These are phyloP conservation scores for Scolanthus callimorphus DNA, from an alignment of 92 coral and sea anemone species.

Conservation along the genomic window DNA sequence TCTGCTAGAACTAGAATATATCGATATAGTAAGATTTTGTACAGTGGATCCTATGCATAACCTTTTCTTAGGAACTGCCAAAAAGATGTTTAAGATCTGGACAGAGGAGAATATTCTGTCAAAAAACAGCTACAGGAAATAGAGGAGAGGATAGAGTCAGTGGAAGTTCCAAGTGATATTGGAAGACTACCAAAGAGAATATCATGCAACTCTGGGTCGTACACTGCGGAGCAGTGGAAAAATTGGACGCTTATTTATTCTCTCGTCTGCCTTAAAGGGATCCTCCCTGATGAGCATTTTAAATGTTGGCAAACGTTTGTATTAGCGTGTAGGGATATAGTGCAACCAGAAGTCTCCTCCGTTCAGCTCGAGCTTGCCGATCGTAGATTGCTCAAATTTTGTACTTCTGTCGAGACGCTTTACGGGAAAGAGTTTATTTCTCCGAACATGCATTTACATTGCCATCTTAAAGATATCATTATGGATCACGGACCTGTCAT, in stretches of 20 bases:
- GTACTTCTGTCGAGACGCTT: conserved; percentile 7
- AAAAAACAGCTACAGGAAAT: not conserved
- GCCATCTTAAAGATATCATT: conserved; percentile 12
- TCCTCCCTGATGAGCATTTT: conserved; percentile 1
- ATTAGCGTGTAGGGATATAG: conserved; percentile 13
- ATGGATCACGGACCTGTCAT: conserved; percentile 17
- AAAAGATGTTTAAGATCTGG: conserved; percentile 11
- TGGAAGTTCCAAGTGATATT: conserved; percentile 20
- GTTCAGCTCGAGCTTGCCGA: not conserved
- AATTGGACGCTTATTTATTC: not conserved
- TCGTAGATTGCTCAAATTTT: conserved; percentile 5
- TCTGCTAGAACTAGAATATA: conserved; percentile 6
- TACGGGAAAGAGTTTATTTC: too few relatives aligned
- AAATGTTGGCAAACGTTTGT: too few relatives aligned
- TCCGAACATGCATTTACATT: too few relatives aligned
- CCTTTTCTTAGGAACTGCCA: too few relatives aligned
- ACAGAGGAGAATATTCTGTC: not conserved
- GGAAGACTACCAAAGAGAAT: too few relatives aligned
- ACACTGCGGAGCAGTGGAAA: not conserved
- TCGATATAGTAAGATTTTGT: conserved; percentile 14
- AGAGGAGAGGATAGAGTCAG: not conserved
- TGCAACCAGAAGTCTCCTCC: conserved; percentile 9
- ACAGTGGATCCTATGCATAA: conserved; percentile 18
- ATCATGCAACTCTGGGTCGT: not conserved
- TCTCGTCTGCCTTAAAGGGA: not conserved